Conservation (phyloP, 2,888 invertebrate genomes). For the Alloplasta piceator region DNA sequence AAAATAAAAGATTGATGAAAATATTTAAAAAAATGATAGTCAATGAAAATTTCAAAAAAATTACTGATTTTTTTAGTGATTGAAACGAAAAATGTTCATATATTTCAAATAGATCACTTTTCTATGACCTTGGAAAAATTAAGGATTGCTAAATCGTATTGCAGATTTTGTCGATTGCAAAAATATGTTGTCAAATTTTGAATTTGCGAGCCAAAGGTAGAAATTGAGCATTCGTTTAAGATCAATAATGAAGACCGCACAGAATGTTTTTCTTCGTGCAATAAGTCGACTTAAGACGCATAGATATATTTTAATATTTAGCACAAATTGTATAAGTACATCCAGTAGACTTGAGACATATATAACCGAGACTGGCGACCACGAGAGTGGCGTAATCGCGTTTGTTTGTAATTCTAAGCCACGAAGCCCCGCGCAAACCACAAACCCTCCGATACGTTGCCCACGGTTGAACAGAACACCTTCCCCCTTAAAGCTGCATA, state of each 20-base stretch:
- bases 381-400: slow-evolving; percentile 75
- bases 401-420: slow-evolving; percentile 80
- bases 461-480: slow-evolving; percentile 29
- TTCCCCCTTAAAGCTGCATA: slow-evolving; percentile 17
- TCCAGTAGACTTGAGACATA: neutral
- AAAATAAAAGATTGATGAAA: too few species aligned
- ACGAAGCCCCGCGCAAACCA: slow-evolving; percentile 73
- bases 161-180: too few species aligned
- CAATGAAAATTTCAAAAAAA: too few species aligned
- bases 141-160: too few species aligned
- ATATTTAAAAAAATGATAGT: too few species aligned
- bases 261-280: neutral
- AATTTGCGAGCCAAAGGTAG: too few species aligned
- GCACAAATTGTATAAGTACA: neutral
- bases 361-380: slow-evolving; percentile 22
- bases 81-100: too few species aligned
- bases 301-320: neutral
- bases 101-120: too few species aligned
- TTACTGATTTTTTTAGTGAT: too few species aligned
- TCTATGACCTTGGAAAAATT: too few species aligned
- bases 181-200: too few species aligned
- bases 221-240: neutral
- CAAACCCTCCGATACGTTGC: slow-evolving; percentile 49
- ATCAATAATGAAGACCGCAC: slow-evolving; percentile 1
- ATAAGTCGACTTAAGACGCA: neutral